These are phyloP conservation scores for Platycnemis pennipes DNA, from an alignment of 2,888 invertebrate genomes.

Conservation along the genomic window DNA sequence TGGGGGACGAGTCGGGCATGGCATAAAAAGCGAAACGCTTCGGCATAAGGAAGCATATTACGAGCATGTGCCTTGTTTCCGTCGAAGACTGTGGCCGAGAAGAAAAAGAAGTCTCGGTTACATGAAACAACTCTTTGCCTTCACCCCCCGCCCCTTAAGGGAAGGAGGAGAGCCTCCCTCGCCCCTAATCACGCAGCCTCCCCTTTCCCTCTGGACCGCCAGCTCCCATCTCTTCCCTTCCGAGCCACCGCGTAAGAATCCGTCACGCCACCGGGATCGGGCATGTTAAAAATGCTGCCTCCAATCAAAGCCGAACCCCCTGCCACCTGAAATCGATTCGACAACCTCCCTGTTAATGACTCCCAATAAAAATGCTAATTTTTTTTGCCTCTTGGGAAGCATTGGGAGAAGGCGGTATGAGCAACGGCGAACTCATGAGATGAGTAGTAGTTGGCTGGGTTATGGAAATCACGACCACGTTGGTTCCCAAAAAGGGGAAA, in stretches of 20 bases:
- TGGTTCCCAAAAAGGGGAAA: background rate
- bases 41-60: background rate
- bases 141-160: background rate
- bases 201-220: background rate
- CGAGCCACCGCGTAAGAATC: conserved; percentile 23
- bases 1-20: background rate
- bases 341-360: conserved; percentile 51
- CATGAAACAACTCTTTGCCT: background rate
- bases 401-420: background rate
- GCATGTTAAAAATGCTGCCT: conserved; percentile 19
- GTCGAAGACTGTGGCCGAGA: background rate
- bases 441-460: background rate
- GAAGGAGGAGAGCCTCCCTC: too few relatives aligned
- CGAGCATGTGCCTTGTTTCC: background rate
- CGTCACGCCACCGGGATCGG: conserved; percentile 31
- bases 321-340: conserved; percentile 50
- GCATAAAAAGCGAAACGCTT: background rate
- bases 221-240: background rate
- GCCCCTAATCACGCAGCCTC: background rate
- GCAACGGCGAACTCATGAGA: background rate
- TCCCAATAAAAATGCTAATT: conserved; percentile 59
- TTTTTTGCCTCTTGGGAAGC: background rate
- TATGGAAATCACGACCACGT: conserved; percentile 10
- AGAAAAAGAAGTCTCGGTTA: background rate
- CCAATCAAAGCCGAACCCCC: conserved; percentile 20